A percentile compares a stretch with the other conserved stretches of the same genome.
These are phyloP conservation scores for Eudemis profundana DNA, from an alignment of 2,888 invertebrate genomes.

Conservation along the genomic window DNA sequence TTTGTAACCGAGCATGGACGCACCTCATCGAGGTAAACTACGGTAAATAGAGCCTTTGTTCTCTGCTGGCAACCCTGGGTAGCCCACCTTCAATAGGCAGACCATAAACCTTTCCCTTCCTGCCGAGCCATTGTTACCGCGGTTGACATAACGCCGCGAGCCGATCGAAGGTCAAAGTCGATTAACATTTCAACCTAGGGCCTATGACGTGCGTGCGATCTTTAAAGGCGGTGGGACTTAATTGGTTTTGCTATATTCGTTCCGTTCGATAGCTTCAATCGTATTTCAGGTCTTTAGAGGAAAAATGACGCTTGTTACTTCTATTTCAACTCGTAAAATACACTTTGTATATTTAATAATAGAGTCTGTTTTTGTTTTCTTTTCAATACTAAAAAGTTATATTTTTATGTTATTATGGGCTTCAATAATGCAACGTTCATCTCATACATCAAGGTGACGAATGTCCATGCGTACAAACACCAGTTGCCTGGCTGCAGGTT, in stretches of 20 bases:
- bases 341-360: not conserved
- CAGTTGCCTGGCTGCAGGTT: not conserved
- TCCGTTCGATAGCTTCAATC: conserved; percentile 34
- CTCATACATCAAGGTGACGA: not conserved
- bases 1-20: too few relatives aligned
- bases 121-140: conserved; percentile 57
- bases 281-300: conserved; percentile 8
- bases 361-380: too few relatives aligned
- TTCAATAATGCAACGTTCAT: not conserved
- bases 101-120: conserved; percentile 49
- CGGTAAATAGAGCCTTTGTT: not conserved
- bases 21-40: not conserved
- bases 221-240: conserved; percentile 32
- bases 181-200: conserved; percentile 50
- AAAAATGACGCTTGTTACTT: conserved; percentile 13
- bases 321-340: not conserved
- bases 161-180: conserved; percentile 58
- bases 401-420: too few relatives aligned
- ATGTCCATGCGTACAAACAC: not conserved
- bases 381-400: too few relatives aligned
- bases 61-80: conserved; percentile 10
- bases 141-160: conserved; percentile 62
- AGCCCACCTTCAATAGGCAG: conserved; percentile 31
- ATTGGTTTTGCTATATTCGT: conserved; percentile 40
- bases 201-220: conserved; percentile 49